These are phyloP conservation scores for Zaprionus ghesquierei DNA, from an alignment of 1,140 invertebrate species.

Conservation along the genomic window DNA sequence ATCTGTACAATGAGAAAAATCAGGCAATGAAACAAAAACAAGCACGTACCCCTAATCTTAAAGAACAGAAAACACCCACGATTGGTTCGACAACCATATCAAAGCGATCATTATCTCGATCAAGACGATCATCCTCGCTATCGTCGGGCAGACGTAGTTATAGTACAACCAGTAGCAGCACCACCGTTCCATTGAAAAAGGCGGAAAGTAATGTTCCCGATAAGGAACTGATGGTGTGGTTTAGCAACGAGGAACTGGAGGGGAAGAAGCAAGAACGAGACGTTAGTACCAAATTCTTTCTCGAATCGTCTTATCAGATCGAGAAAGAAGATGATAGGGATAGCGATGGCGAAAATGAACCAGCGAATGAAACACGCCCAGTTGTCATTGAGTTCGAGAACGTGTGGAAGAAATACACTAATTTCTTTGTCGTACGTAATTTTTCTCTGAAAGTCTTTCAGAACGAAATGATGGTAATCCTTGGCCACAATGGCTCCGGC, in stretches of 20 bases:
- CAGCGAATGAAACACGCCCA: background rate
- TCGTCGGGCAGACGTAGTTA: background rate
- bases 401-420: slow-evolving; percentile 40
- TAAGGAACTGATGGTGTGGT: background rate
- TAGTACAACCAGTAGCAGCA: background rate
- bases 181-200: background rate
- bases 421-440: slow-evolving; percentile 16
- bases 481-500: slow-evolving; percentile 51
- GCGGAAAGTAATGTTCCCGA: background rate
- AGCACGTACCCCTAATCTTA: no score
- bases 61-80: no score
- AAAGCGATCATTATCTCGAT: background rate
- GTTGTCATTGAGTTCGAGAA: slow-evolving; percentile 24
- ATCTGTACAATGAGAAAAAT: background rate
- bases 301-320: background rate
- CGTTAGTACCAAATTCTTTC: background rate
- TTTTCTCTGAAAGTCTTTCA: slow-evolving; percentile 31
- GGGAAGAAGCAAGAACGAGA: background rate
- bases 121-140: no score
- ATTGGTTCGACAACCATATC: no score
- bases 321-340: background rate
- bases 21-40: no score
- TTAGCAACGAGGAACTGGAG: background rate
- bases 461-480: slow-evolving; percentile 44
- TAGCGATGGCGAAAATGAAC: background rate